Base-by-base conservation (phyloP, 2,888 invertebrate genomes). In the Melieria omissa region DNA sequence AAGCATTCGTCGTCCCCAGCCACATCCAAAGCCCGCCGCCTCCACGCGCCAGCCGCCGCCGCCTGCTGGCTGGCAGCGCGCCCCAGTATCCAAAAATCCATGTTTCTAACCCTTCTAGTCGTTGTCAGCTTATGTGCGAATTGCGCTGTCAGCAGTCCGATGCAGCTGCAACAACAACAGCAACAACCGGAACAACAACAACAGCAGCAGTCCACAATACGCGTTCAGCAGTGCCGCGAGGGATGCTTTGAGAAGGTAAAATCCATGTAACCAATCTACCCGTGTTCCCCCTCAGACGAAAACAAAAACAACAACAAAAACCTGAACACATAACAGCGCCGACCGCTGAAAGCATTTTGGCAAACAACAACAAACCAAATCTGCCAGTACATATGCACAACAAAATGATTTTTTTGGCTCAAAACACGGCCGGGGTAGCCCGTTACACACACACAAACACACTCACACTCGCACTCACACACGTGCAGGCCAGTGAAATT, bases 211-310 rank as follows among this genome's bases (percentile, higher is more conserved):
- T 74, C 78, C 70, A 74, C 74, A 61, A 75, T 77, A 72, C 78
- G 82, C 73, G 78, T 80, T 75, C 80, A 81, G 76, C 82, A 82
- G 72, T 83, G 83, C 77, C 82, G 82, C 65, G 80, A 78, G 73
- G 83, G 82, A 77, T 83, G 83, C 79, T 78, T 82, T 72, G 82
- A 81, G 75, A 82, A 82, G 83, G 83, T 83, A 81, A 65, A 29
- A 29, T 29, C 29, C 29, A 29, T 29, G 29, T 29, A 29, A 29
- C 29, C 29, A 12, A 52, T 8, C 14, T 52, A 12, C 10, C 52
- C 10, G 52, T 1, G 4, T 52, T 52, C 4, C 7, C 7, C 7
- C 52, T 1, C 10, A 52, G n/a, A 52, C 52, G 7, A 5, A 49
- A 49, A 49, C 49, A 49, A 8, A 3, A 49, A 49, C 49, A 49